These are phyloP conservation scores for Mimumesa dahlbomi DNA, from an alignment of 2,888 invertebrate species.

Conservation along the genomic window DNA sequence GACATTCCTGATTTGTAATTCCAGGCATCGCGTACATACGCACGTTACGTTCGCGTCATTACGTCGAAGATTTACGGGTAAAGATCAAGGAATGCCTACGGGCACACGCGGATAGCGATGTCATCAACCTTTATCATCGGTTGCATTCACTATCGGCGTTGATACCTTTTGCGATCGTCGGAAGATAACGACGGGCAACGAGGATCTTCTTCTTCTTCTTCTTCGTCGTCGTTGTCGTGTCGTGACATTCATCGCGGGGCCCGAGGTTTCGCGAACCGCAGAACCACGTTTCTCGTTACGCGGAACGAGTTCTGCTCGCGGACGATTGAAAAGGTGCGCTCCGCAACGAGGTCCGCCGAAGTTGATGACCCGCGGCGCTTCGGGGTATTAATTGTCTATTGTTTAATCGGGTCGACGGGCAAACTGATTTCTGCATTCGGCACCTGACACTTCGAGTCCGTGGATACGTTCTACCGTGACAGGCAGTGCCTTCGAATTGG, in stretches of 20 bases:
- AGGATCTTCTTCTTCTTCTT: too few species aligned
- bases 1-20: slow-evolving; percentile 30
- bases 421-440: neutral
- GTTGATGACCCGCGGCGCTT: too few species aligned
- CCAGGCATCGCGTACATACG: slow-evolving; percentile 1
- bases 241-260: slow-evolving; percentile 44
- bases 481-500: too few species aligned
- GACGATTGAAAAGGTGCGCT: neutral
- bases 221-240: neutral
- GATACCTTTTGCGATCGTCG: slow-evolving; percentile 42
- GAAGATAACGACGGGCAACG: slow-evolving; percentile 24
- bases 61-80: slow-evolving; percentile 50
- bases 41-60: slow-evolving; percentile 19
- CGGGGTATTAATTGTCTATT: neutral
- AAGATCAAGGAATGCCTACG: slow-evolving; percentile 55
- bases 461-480: too few species aligned
- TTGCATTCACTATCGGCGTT: slow-evolving; percentile 25
- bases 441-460: too few species aligned
- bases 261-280: neutral
- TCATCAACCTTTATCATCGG: slow-evolving; percentile 53
- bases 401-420: neutral
- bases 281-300: neutral
- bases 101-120: slow-evolving; percentile 34
- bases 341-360: too few species aligned
- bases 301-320: neutral